phyloP scores from a whole-genome alignment of 2,113 vertebrate genomes.

The Cyanoliseus patagonus region DNA sequence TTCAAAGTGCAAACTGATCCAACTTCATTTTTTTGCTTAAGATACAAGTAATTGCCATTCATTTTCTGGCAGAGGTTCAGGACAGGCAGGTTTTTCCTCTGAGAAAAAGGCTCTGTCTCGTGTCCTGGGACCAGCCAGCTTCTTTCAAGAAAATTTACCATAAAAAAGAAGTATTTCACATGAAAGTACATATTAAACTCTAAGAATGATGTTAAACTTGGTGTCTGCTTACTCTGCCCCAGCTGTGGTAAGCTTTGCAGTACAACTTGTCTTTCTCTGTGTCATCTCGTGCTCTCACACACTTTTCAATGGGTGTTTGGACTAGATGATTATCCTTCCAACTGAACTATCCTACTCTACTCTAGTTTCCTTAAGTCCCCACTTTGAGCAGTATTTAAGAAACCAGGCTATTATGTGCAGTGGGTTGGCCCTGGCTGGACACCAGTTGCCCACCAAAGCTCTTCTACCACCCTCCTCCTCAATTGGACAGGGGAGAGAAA shows the following conservation, averaged over 20 bases:
- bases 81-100: neutral
- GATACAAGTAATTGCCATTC: neutral
- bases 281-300: neutral
- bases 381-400: neutral
- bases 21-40: neutral
- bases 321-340: neutral
- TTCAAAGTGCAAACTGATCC: neutral
- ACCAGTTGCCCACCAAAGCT: neutral
- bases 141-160: neutral
- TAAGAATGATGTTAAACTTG: neutral
- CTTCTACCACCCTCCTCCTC: neutral
- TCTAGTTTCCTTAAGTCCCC: neutral
- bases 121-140: neutral
- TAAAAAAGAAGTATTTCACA: neutral
- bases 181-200: neutral
- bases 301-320: neutral
- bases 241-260: neutral
- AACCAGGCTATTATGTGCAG: neutral
- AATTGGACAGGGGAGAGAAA: neutral
- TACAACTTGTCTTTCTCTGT: neutral
- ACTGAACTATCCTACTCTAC: neutral
- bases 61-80: neutral
- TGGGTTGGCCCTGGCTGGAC: neutral
- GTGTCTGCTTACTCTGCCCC: neutral
- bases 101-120: neutral